phyloP scores from a whole-genome alignment of 2,113 vertebrate species.

The Misgurnus mizolepis region DNA sequence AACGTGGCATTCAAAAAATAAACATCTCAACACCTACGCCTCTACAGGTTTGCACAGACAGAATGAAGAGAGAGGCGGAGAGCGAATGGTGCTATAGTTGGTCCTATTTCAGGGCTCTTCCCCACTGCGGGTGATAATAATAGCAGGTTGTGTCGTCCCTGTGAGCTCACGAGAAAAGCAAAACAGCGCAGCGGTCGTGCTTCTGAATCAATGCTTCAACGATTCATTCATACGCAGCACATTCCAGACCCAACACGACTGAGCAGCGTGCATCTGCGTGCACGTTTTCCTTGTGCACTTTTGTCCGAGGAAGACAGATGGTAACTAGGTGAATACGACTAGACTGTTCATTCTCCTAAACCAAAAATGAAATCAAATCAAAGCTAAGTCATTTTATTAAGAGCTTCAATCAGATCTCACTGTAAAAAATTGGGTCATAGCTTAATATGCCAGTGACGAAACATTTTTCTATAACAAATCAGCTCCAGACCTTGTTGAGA shows the following conservation, averaged over 20 bases:
- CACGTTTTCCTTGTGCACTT: background rate
- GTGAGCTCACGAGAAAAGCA: constrained; percentile 15
- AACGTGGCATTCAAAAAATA: constrained; percentile 28
- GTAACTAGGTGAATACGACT: background rate
- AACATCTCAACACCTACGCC: constrained; percentile 37
- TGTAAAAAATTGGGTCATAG: background rate
- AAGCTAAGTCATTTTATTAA: background rate
- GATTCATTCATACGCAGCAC: constrained; percentile 29
- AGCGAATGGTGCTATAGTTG: constrained; percentile 1
- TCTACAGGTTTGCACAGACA: constrained; percentile 1
- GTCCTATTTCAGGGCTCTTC: constrained; percentile 35
- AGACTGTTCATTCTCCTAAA: background rate
- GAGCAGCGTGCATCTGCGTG: background rate
- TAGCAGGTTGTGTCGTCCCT: constrained; percentile 29
- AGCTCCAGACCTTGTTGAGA: background rate
- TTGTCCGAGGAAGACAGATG: background rate
- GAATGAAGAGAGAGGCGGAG: constrained; percentile 40
- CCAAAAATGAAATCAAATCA: too few species aligned
- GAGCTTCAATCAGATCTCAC: background rate
- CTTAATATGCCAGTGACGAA: background rate
- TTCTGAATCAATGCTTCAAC: background rate
- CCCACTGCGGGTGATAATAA: constrained; percentile 28
- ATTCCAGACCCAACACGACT: constrained; percentile 15
- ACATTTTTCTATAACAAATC: background rate
- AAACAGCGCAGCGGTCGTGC: constrained; percentile 11